A percentile compares a stretch with the other conserved stretches of the same genome.
Conservation (phyloP, 2,888 invertebrate genomes). For the Panorpa germanica region DNA sequence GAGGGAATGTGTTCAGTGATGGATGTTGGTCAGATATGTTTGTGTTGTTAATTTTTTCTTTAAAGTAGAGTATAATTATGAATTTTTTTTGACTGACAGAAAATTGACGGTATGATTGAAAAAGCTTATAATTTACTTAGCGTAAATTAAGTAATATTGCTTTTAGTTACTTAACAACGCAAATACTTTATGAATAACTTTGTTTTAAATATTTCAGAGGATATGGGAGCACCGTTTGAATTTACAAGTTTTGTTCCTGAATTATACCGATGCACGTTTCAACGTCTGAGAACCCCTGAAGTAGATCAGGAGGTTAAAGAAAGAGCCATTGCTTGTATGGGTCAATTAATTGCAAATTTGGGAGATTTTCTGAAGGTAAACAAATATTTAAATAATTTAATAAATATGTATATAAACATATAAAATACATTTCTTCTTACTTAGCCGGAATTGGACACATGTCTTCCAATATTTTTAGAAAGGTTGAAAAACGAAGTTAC, state of each 20-base stretch:
- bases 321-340: conserved; percentile 91
- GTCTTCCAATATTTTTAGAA: conserved; percentile 89
- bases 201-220: conserved; percentile 14
- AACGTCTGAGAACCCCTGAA: conserved; percentile 79
- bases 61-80: conserved; percentile 12
- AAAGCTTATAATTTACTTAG: not conserved
- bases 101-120: conserved; percentile 1
- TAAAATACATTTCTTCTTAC: conserved; percentile 14
- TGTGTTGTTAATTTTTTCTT: not conserved
- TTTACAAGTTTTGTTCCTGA: conserved; percentile 59
- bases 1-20: too few relatives aligned
- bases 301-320: conserved; percentile 99
- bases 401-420: conserved; percentile 5
- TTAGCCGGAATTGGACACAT: conserved; percentile 53
- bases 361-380: conserved; percentile 59
- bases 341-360: conserved; percentile 81
- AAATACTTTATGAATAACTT: conserved; percentile 6
- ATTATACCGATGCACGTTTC: conserved; percentile 69
- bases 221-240: conserved; percentile 37
- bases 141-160: not conserved
- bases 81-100: not conserved
- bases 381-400: conserved; percentile 5
- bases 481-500: conserved; percentile 94
- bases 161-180: not conserved
- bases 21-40: conserved; percentile 1